Percentiles rank a stretch among this genome's conserved stretches.
Evolutionary conservation across 2,797 vertebrate species (phyloP).

Genomic region (Pseudochromis fuscus): DNA sequence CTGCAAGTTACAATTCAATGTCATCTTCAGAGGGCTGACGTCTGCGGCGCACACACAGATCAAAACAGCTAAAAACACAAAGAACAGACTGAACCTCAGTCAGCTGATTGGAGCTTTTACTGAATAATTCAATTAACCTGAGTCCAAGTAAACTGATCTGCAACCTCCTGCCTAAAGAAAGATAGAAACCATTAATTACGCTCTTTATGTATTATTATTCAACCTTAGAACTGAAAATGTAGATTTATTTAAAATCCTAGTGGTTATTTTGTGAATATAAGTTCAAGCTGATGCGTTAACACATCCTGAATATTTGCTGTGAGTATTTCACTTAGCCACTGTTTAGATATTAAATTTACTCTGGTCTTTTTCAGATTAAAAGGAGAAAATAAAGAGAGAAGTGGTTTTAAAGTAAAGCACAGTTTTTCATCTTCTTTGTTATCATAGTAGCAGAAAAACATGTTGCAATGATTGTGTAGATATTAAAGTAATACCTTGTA

Average conservation of each 20-base stretch:
- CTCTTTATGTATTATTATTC: background rate
- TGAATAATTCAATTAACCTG: background rate
- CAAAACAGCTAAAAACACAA: constrained; percentile 7
- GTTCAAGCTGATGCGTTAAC: background rate
- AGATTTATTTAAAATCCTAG: no score
- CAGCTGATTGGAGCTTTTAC: background rate
- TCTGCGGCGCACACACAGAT: background rate
- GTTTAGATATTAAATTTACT: background rate
- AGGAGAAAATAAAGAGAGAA: background rate
- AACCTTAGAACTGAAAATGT: no score
- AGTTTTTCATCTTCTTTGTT: background rate
- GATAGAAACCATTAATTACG: background rate
- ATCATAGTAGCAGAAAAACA: background rate
- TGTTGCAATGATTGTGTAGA: constrained; percentile 14
- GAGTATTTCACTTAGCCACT: background rate
- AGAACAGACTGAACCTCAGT: background rate
- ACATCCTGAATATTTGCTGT: background rate
- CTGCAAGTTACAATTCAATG: background rate
- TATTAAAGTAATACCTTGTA: constrained; percentile 27
- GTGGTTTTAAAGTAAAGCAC: background rate
- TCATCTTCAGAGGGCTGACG: constrained; percentile 1
- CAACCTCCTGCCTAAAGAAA: background rate
- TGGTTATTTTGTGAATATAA: background rate
- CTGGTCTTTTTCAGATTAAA: background rate
- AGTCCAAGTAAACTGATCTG: background rate